A percentile compares a stretch with the other conserved stretches of the same genome.
Evolutionary conservation across 2,888 invertebrate genomes (phyloP).

Genomic region (Rhagonycha lutea): DNA sequence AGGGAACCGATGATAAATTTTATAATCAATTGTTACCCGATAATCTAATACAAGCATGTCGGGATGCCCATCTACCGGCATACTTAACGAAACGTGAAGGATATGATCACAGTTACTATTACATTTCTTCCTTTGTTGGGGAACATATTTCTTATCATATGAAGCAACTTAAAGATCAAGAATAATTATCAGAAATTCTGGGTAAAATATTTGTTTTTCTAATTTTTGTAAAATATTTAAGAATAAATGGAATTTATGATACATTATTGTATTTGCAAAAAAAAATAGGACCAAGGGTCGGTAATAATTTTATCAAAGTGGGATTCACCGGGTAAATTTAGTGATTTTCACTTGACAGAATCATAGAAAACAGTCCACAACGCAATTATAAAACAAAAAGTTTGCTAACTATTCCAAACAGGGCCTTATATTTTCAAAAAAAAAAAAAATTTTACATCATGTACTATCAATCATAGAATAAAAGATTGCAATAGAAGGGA

Average conservation of each 20-base stretch:
- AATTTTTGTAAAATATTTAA: conserved; percentile 11
- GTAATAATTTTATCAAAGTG: too few species aligned
- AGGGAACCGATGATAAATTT: conserved; percentile 86
- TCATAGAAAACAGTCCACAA: too few species aligned
- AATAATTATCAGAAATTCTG: conserved; percentile 18
- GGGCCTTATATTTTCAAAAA: too few species aligned
- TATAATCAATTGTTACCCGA: conserved; percentile 82
- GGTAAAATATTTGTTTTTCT: neutral
- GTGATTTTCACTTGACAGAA: too few species aligned
- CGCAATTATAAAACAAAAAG: too few species aligned
- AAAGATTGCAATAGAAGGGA: too few species aligned
- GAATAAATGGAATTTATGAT: conserved; percentile 14
- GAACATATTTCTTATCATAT: conserved; percentile 93
- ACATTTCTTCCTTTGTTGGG: conserved; percentile 86
- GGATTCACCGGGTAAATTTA: too few species aligned
- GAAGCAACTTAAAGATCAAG: conserved; percentile 63
- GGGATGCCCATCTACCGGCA: conserved; percentile 69
- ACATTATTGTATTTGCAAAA: neutral
- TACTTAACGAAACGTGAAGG: conserved; percentile 76
- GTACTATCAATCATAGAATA: too few species aligned
- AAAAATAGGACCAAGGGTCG: too few species aligned
- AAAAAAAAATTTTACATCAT: too few species aligned
- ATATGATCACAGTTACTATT: conserved; percentile 96
- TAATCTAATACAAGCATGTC: conserved; percentile 76
- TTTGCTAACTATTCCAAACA: too few species aligned